These are phyloP conservation scores for Heliconius hermathena DNA, from an alignment of 1,140 invertebrate genomes.

Conservation along the genomic window DNA sequence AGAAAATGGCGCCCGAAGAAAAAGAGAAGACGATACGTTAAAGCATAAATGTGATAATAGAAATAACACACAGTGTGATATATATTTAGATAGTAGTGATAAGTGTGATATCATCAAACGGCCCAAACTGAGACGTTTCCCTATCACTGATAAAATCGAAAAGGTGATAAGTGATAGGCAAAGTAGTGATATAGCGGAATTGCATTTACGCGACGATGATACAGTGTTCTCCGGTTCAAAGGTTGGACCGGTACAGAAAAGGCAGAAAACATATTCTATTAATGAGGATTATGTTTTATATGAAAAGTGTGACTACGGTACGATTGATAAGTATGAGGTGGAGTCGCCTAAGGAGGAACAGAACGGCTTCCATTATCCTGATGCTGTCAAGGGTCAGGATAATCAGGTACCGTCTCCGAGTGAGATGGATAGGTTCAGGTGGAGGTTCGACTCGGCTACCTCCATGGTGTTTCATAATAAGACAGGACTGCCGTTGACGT, in stretches of 20 bases:
- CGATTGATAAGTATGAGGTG: constrained; percentile 59
- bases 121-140: constrained; percentile 71
- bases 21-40: constrained; percentile 56
- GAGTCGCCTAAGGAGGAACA: constrained; percentile 55
- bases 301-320: constrained; percentile 77
- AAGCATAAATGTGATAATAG: constrained; percentile 81
- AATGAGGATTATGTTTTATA: constrained; percentile 70
- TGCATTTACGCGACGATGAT: constrained; percentile 69
- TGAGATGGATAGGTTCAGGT: constrained; percentile 89
- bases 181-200: constrained; percentile 63
- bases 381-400: constrained; percentile 50
- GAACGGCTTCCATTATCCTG: constrained; percentile 55
- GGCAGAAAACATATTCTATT: constrained; percentile 69
- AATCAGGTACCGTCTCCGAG: constrained; percentile 84
- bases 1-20: constrained; percentile 54
- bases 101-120: constrained; percentile 63
- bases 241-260: constrained; percentile 47
- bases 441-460: constrained; percentile 89
- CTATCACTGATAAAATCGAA: constrained; percentile 67
- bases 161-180: constrained; percentile 69
- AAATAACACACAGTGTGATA: constrained; percentile 75
- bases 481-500: constrained; percentile 92
- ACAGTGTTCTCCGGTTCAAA: constrained; percentile 66
- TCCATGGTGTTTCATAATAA: constrained; percentile 93
- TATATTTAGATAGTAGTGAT: constrained; percentile 62